These are phyloP conservation scores for Ondatra zibethicus DNA, from an alignment of 2,113 vertebrate genomes.

Conservation along the genomic window DNA sequence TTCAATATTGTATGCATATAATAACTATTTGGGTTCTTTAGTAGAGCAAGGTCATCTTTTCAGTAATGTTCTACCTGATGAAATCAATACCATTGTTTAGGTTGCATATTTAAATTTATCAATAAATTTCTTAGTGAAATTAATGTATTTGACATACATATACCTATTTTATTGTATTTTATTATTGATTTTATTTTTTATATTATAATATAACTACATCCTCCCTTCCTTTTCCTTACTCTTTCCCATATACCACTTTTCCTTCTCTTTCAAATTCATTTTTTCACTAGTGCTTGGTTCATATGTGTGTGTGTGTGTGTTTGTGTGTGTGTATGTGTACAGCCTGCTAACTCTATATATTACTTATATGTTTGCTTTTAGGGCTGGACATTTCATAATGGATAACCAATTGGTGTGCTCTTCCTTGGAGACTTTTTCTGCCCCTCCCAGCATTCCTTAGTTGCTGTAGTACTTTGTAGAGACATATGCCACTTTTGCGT, in stretches of 20 bases:
- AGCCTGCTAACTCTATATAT: not conserved
- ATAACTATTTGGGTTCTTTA: not conserved
- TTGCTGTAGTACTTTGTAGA: not conserved
- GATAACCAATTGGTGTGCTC: not conserved
- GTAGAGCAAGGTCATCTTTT: not conserved
- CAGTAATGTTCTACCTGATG: not conserved
- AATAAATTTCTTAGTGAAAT: slow-evolving; percentile 60
- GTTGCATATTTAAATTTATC: not conserved
- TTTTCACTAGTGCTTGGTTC: not conserved
- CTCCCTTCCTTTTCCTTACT: not conserved
- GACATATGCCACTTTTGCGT: not conserved
- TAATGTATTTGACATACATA: not conserved
- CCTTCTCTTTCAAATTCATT: not conserved
- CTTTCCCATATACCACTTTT: not conserved
- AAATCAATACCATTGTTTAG: not conserved
- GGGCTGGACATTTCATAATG: not conserved
- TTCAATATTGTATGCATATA: not conserved
- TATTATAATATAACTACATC: not conserved
- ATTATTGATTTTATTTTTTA: not conserved
- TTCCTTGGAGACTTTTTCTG: not conserved
- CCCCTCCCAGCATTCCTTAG: no score
- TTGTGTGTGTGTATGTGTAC: no score
- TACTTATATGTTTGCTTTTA: not conserved
- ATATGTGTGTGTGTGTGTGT: not conserved
- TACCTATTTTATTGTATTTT: not conserved